Evolutionary conservation across 2,797 vertebrate genomes (phyloP).

Genomic region (Lacerta agilis): DNA sequence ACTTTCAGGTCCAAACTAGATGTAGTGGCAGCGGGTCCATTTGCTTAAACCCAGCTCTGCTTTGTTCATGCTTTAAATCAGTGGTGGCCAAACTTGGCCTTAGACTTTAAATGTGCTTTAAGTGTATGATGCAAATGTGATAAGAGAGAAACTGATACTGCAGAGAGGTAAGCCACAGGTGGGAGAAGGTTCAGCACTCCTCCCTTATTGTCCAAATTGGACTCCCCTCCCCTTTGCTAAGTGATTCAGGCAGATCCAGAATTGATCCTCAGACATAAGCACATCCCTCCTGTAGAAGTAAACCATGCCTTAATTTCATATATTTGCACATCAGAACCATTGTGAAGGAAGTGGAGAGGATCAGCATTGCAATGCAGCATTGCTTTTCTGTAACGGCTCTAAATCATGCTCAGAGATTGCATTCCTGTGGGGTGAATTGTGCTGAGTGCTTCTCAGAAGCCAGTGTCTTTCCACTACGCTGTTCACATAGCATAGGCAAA

Average conservation of each 20-base stretch:
- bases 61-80: not conserved
- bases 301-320: not conserved
- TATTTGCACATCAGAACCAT: not conserved
- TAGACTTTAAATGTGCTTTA: no score
- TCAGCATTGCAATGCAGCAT: not conserved
- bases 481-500: no score
- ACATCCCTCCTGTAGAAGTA: not conserved
- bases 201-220: not conserved
- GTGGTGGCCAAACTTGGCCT: no score
- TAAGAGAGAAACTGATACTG: no score
- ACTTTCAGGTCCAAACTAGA: constrained; percentile 1
- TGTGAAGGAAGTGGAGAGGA: not conserved
- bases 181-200: not conserved
- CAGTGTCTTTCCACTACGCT: not conserved
- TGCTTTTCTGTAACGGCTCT: not conserved
- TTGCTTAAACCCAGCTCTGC: not conserved
- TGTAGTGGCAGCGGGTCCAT: no score
- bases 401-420: not conserved
- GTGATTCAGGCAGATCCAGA: not conserved
- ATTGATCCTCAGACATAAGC: not conserved
- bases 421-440: not conserved
- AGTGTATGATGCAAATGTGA: no score
- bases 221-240: not conserved
- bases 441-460: not conserved
- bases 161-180: no score